These are phyloP conservation scores for Gnatocerus cornutus DNA, from an alignment of 2,888 invertebrate species.

Conservation along the genomic window DNA sequence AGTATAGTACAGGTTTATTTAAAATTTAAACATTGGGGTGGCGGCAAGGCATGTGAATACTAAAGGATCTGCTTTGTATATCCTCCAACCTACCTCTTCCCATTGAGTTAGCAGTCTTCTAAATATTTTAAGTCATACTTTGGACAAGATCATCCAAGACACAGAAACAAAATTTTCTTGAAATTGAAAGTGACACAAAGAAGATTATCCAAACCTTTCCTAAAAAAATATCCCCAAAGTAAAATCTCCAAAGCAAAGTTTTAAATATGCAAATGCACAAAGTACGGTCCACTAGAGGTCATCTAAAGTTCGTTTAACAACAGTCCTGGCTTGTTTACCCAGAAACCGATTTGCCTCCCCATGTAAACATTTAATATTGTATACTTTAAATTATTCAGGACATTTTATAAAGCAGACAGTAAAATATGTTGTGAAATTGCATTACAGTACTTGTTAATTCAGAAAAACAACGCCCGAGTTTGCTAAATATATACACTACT, in stretches of 20 bases:
- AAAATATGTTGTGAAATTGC: background rate
- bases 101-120: conserved; percentile 1
- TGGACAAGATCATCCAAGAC: background rate
- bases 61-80: conserved; percentile 23
- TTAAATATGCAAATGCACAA: too few species aligned
- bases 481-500: conserved; percentile 6
- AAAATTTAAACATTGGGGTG: conserved; percentile 26
- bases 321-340: too few species aligned
- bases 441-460: background rate
- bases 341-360: too few species aligned
- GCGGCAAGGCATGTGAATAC: conserved; percentile 15
- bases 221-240: too few species aligned
- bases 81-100: background rate
- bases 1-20: conserved; percentile 15
- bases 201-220: too few species aligned
- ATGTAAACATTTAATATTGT: too few species aligned
- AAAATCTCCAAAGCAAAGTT: too few species aligned
- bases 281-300: too few species aligned
- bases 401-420: too few species aligned
- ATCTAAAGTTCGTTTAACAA: too few species aligned
- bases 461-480: background rate
- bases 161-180: background rate
- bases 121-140: conserved; percentile 22
- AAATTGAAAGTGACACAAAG: too few species aligned
- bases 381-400: too few species aligned